Base-by-base conservation (phyloP, 2,113 vertebrate species). In the Epinephelus moara region DNA sequence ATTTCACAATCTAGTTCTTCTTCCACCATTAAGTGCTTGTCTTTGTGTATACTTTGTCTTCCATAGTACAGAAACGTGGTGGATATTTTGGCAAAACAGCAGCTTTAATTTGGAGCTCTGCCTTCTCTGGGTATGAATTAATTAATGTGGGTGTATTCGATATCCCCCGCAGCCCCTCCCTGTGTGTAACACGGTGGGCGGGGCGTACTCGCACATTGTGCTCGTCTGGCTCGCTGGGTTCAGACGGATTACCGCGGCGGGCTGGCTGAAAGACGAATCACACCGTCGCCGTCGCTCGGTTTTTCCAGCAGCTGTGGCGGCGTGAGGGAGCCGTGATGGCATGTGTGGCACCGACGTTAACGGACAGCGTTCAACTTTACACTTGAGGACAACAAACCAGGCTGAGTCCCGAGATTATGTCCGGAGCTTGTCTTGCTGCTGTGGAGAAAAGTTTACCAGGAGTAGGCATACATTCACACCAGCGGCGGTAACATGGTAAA, bases 401-500 rank as follows among this genome's bases (percentile, higher is more conserved):
- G 67, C 13, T 70, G 71, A 80, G 40, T 14, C 62, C 37, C 7
- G 87, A 75, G 91, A 92, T 78, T 88, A 93, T 92, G 94, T 53
- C 55, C 78, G 79, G 77, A 81, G 69, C 64, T 67, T 15, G 66
- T 33, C 49, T 53, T 37, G 70, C 70, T 72, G 84, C 78, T 75
- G 78, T 11, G 75, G 85, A 81, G 79, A 89, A 94, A 95, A 94
- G 88, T 95, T 95, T 49, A 69, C 15, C 67, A 52, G 86, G 88
- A 94, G 88, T 85, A 4, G 53, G 81, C 61, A 70, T 2, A 37
- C 82, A 23, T 30, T 69, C 4, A 6, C 64, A 77, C 11, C 84
- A 40, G 27, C 70, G 63, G 70, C 47, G 76, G 10, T 49, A 81
- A 89, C 0, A 95, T 95, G 94, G 94, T 95, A 94, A 94, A 87